Evolutionary conservation across 2,113 vertebrate species (phyloP).

Genomic region (Pachyramphus minor): DNA sequence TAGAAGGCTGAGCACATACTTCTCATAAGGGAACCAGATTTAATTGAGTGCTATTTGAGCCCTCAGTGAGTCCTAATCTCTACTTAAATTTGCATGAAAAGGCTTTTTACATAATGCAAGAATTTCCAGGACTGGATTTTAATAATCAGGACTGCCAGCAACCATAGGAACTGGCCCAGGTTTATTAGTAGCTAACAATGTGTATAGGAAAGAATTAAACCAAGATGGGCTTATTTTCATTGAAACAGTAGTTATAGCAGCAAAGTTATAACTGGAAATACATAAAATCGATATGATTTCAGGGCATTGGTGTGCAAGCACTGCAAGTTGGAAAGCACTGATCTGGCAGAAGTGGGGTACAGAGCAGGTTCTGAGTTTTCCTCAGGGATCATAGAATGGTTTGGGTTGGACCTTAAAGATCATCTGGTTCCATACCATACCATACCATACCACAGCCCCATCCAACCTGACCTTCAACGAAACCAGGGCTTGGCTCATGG

Average conservation of each 20-base stretch:
- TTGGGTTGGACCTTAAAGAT: neutral
- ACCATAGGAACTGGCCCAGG: neutral
- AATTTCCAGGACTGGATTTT: neutral
- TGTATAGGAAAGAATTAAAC: neutral
- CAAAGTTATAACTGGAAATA: neutral
- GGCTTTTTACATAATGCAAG: neutral
- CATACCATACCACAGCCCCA: too few relatives aligned
- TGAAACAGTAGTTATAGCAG: neutral
- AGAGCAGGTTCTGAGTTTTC: fast-evolving
- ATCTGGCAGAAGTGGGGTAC: neutral
- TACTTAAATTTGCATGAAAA: neutral
- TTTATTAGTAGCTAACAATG: neutral
- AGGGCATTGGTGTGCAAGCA: fast-evolving
- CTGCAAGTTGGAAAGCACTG: neutral
- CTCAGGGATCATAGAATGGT: neutral
- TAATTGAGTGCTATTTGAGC: neutral
- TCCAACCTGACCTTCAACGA: neutral
- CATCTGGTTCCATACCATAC: neutral
- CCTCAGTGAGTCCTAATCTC: neutral
- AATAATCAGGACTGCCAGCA: neutral
- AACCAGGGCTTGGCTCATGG: neutral
- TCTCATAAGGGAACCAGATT: neutral
- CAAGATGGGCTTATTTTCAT: neutral
- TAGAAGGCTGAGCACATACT: neutral
- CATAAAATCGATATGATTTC: fast-evolving